Percentiles rank a stretch among this genome's conserved stretches.
Conservation (phyloP, 2,113 vertebrate genomes). For the Lonchura striata region DNA sequence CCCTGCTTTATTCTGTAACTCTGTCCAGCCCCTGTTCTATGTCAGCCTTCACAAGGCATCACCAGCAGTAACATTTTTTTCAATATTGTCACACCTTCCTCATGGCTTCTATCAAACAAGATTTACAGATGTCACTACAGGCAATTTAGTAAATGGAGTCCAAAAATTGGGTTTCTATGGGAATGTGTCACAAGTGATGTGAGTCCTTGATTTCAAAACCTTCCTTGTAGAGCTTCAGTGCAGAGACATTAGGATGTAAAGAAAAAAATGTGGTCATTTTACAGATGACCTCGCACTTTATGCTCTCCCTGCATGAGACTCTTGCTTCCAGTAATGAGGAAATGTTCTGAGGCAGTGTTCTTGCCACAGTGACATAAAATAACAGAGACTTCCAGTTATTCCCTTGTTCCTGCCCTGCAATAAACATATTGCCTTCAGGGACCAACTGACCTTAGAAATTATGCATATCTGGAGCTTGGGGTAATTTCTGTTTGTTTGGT, state of each 20-base stretch:
- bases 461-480: not conserved
- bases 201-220: not conserved
- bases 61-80: not conserved
- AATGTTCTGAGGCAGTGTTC: not conserved
- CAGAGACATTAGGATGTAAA: not conserved
- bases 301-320: not conserved
- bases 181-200: not conserved
- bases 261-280: not conserved
- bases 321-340: not conserved
- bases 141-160: not conserved
- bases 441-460: not conserved
- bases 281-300: not conserved
- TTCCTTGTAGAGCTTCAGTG: not conserved
- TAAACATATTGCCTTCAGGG: not conserved
- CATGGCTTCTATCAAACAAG: not conserved
- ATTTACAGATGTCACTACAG: not conserved
- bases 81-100: accelerated
- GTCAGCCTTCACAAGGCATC: accelerated
- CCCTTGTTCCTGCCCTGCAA: not conserved
- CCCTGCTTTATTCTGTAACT: not conserved
- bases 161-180: not conserved
- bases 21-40: not conserved
- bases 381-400: not conserved
- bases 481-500: not conserved
- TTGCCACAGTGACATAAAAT: not conserved